Evolutionary conservation across 2,797 vertebrate genomes (phyloP).

Genomic region (Phylloscopus collybita): DNA sequence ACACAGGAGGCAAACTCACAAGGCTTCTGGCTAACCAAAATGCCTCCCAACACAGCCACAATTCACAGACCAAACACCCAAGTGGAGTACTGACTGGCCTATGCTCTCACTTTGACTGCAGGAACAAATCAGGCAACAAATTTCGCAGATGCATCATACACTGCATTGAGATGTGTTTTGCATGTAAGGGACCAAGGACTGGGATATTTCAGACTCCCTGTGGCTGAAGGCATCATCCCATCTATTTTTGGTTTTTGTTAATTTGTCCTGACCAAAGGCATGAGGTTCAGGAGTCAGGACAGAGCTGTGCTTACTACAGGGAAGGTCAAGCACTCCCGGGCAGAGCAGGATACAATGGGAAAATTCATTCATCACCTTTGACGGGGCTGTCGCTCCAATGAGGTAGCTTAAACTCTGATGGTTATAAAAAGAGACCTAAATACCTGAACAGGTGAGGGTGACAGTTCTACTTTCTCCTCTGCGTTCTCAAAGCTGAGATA

Average conservation of each 20-base stretch:
- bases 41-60: neutral
- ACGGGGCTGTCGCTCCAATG: neutral
- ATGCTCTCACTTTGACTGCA: neutral
- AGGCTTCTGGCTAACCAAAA: neutral
- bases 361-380: neutral
- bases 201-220: neutral
- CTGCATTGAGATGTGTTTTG: conserved; percentile 19
- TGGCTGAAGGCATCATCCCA: neutral
- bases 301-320: neutral
- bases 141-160: neutral
- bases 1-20: neutral
- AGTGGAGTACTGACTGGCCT: neutral
- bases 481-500: neutral
- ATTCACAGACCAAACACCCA: neutral
- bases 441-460: neutral
- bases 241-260: neutral
- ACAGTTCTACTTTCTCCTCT: neutral
- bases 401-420: neutral
- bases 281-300: neutral
- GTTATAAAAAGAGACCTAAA: neutral
- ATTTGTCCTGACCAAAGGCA: neutral
- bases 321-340: neutral
- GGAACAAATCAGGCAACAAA: neutral
- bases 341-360: neutral
- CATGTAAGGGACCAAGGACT: neutral